Evolutionary conservation across 2,797 vertebrate species (phyloP), one percentile per base, ranked within the genome.

Genomic region (Pseudochirops cupreus): DNA sequence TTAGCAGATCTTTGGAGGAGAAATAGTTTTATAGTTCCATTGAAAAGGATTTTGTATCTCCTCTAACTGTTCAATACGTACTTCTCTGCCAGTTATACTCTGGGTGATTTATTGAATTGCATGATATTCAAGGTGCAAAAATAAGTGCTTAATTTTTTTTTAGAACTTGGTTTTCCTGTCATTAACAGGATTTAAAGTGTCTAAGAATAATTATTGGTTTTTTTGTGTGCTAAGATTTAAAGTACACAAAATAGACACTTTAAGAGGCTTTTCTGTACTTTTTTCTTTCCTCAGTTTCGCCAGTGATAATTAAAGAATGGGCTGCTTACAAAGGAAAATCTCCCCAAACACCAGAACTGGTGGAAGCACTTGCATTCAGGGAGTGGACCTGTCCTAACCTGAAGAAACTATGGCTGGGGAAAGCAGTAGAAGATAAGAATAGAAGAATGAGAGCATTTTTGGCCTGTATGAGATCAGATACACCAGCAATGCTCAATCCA

Each of bases 371-470:
- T 39, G 99, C 99, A 1, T 99, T 99, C 98, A 99, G 99, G 97
- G 99, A 99, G 97, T 99, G 99, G 99, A 99, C 99, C 87, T 99
- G 99, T 95, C 99, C 99, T 91, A 99, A 99, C 97, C 98, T 99
- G 98, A 99, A 99, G 98, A 99, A 99, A 96, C 99, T 99, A 92
- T 99, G 99, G 99, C 97, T 99, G 98, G 99, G 99, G 93, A 99
- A 99, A 98, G 99, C 99, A 0, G 99, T 99, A 67, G 99, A 99
- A 97, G 99, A 99, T 98, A 99, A 99, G 99, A 99, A 99, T 98
- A 99, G 99, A 92, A 98, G 99, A 97, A 99, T 99, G 99, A 99
- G 99, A 96, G 99, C 99, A 0, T 99, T 99, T 97, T 98, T 99
- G 98, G 99, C 99, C 98, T 99, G 99, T 98, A 99, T 99, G 99